Evolutionary conservation across 2,797 vertebrate species (phyloP).

Genomic region (Melanogrammus aeglefinus): DNA sequence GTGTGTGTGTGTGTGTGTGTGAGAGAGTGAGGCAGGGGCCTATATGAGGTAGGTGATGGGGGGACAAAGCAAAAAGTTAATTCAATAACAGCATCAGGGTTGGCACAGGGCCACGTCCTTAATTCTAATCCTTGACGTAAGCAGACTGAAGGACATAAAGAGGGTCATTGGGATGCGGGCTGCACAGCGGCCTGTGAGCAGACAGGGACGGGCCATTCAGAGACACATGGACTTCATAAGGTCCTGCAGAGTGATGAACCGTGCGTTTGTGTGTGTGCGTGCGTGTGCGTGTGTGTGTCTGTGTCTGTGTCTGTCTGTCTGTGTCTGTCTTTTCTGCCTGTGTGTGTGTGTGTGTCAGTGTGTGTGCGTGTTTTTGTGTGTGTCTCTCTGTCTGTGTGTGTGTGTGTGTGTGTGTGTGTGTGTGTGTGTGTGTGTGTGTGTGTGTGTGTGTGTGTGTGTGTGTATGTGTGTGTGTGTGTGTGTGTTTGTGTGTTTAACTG

Average conservation of each 20-base stretch:
- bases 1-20: neutral
- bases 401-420: neutral
- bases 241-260: conserved; percentile 4
- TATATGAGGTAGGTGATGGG: neutral
- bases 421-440: neutral
- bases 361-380: no score
- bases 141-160: neutral
- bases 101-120: neutral
- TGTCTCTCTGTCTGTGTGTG: no score
- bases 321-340: no score
- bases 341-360: no score
- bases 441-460: no score
- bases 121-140: neutral
- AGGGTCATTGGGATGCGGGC: neutral
- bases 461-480: neutral
- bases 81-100: neutral
- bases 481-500: neutral
- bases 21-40: neutral
- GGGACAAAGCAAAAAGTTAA: neutral
- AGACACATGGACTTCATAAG: neutral
- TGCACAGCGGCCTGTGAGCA: neutral
- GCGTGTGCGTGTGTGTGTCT: neutral
- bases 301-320: no score
- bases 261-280: neutral
- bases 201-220: neutral